Base-by-base conservation (phyloP, 2,113 vertebrate species). In the Strix aluco region DNA sequence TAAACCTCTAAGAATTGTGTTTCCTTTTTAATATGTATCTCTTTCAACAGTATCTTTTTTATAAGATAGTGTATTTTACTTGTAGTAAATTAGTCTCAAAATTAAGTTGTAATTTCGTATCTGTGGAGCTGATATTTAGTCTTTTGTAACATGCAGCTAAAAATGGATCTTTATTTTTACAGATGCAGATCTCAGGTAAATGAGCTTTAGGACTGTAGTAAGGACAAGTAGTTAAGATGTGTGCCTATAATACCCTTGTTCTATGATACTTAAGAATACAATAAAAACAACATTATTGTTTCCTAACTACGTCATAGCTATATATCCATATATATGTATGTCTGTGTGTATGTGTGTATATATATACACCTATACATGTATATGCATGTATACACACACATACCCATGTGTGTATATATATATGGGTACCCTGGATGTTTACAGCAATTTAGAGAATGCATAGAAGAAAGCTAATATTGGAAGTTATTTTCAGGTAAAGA, bases 141-240 rank as follows among this genome's bases (percentile, higher is more conserved):
- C 90, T 98, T 95, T 77, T 93, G 86, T 95, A 97, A 97, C 85
- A 82, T 21, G 18, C 86, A 95, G 96, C 89, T 97, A 97, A 96
- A 95, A 97, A 96, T 71, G 85, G 96, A 92, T 96, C 77, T 95
- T 91, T 96, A 98, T 97, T 97, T 96, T 95, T 97, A 93, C 97
- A 93, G 82, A 96, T 77, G 85, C 94, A 96, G 95, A 98, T 98
- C 98, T 98, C 98, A 98, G 98, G 98, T 98, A 96, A 96, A 96
- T 91, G 95, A 95, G 90, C 86, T 96, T 97, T 97, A 96, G 95
- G 93, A 94, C 84, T 82, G 91, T 95, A 94, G 84, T 81, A 62
- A 79, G 88, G 86, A 93, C 29, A 15, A 92, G 85, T 88, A 79
- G 92, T 92, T 84, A 92, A 84, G 79, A 95, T 36, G 94, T 95